A percentile compares a stretch with the other conserved stretches of the same genome.
Conservation (phyloP, 2,888 invertebrate genomes). For the Troilus luridus region DNA sequence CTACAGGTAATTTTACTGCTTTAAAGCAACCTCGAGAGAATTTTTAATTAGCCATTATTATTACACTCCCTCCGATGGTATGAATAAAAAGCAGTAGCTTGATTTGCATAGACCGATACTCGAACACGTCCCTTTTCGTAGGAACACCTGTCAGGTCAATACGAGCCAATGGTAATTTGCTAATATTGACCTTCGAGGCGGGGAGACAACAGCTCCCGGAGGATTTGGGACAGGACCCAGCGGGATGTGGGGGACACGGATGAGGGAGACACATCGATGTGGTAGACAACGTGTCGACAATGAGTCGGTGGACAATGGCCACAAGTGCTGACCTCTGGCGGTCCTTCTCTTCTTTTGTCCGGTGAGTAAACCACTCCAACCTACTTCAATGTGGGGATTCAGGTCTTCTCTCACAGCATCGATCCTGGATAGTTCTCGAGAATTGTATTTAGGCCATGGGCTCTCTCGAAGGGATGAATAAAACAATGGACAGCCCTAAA, state of each 20-base stretch:
- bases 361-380: slow-evolving; percentile 6
- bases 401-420: not conserved
- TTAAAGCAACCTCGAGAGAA: too few species aligned
- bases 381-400: slow-evolving; percentile 3
- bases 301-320: not conserved
- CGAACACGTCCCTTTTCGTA: not conserved
- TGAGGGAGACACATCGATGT: too few species aligned
- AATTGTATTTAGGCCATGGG: not conserved
- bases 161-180: not conserved
- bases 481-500: not conserved
- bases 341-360: not conserved
- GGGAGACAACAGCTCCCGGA: not conserved
- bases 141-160: not conserved
- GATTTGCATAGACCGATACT: not conserved
- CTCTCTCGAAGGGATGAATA: not conserved
- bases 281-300: not conserved
- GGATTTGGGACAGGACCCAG: not conserved
- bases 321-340: slow-evolving; percentile 1
- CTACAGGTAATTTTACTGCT: too few species aligned
- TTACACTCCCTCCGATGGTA: not conserved
- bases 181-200: not conserved
- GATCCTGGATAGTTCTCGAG: not conserved
- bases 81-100: not conserved
- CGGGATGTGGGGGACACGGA: not conserved
- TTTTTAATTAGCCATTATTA: not conserved